These are phyloP conservation scores for Amiota mariae DNA, from an alignment of 2,888 invertebrate genomes.

Conservation along the genomic window DNA sequence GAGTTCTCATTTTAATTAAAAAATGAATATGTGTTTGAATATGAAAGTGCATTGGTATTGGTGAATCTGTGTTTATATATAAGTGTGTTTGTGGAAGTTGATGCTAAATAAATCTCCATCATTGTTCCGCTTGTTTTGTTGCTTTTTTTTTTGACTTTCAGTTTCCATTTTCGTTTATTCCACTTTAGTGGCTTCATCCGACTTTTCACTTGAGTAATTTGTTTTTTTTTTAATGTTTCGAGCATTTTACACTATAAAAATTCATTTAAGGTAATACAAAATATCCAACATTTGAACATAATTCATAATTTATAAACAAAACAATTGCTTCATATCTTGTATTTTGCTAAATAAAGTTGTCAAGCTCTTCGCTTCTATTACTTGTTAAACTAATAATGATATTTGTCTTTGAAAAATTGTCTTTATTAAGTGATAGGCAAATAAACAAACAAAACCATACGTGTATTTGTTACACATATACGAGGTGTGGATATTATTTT, in stretches of 20 bases:
- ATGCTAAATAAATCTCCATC: not conserved
- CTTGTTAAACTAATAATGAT: conserved; percentile 62
- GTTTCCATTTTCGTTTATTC: not conserved
- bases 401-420: conserved; percentile 43
- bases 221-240: not conserved
- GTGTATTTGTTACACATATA: no score
- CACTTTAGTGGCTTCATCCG: not conserved
- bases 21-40: not conserved
- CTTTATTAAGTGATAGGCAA: no score
- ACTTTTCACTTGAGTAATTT: not conserved
- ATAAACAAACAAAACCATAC: no score
- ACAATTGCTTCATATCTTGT: no score
- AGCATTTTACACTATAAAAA: conserved; percentile 1
- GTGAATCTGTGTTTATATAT: not conserved
- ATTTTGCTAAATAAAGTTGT: no score
- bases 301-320: no score
- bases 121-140: conserved; percentile 5
- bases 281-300: no score
- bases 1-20: conserved; percentile 17
- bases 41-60: no score
- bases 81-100: not conserved
- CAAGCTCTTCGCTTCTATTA: no score
- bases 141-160: not conserved
- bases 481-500: no score
- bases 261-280: not conserved